Evolutionary conservation across 2,797 vertebrate species (phyloP).

Genomic region (Odontamblyopus lacepedii): DNA sequence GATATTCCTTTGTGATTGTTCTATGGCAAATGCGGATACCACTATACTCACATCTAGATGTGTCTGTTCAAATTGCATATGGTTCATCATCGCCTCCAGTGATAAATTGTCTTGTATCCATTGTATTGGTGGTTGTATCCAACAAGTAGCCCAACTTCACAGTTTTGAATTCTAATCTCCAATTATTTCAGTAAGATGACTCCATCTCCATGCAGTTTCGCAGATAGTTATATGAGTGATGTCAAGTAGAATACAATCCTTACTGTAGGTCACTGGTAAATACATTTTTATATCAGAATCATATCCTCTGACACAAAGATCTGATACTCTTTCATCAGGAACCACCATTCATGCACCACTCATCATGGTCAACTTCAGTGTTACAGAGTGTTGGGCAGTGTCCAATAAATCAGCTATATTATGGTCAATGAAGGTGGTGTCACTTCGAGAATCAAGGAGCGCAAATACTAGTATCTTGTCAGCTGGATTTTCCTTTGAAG

Average conservation of each 20-base stretch:
- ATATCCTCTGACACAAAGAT: not conserved
- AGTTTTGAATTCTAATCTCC: constrained; percentile 16
- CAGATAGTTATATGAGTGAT: constrained; percentile 33
- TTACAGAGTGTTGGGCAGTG: constrained; percentile 22
- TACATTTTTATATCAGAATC: not conserved
- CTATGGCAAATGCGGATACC: not conserved
- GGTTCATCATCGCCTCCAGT: not conserved
- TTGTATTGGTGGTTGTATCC: constrained; percentile 24
- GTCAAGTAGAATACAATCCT: not conserved
- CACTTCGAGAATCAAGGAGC: constrained; percentile 34
- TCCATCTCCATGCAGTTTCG: constrained; percentile 27
- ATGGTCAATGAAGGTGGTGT: constrained; percentile 39
- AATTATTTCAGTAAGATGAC: not conserved
- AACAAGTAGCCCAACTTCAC: constrained; percentile 40
- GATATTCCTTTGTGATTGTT: not conserved
- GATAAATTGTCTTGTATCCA: not conserved
- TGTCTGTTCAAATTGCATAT: not conserved
- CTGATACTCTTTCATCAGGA: not conserved
- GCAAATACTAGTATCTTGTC: constrained; percentile 40
- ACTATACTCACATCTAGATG: not conserved
- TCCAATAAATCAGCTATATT: constrained; percentile 23
- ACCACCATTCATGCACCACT: constrained; percentile 25
- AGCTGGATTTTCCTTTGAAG: constrained; percentile 17
- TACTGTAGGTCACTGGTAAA: not conserved
- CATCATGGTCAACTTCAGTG: constrained; percentile 37